A percentile compares a stretch with the other conserved stretches of the same genome.
phyloP scores from a whole-genome alignment of 2,113 vertebrate species.

The Chaetodon auriga region DNA sequence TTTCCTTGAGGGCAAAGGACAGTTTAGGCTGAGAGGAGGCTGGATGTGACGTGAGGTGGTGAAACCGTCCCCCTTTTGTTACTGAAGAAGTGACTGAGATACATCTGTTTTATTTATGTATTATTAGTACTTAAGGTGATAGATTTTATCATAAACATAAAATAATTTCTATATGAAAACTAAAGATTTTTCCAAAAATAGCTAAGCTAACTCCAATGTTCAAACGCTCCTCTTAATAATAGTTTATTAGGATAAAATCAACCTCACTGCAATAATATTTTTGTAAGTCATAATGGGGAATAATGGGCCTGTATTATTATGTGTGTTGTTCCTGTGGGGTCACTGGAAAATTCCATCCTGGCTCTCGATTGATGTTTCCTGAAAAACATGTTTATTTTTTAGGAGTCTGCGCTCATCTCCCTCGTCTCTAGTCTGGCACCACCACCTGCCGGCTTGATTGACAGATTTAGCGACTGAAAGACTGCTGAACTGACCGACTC shows the following conservation, averaged over 20 bases:
- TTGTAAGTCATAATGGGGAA: background rate
- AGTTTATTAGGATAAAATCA: background rate
- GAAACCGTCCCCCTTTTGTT: background rate
- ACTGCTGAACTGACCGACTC: slow-evolving; percentile 22
- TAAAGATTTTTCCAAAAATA: background rate
- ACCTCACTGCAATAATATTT: background rate
- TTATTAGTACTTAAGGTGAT: too few species aligned
- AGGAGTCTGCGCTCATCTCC: slow-evolving; percentile 33
- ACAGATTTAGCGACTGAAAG: slow-evolving; percentile 56
- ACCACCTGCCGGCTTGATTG: slow-evolving; percentile 65
- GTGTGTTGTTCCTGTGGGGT: slow-evolving; percentile 45
- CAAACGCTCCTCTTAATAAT: background rate
- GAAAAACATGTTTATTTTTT: slow-evolving; percentile 81
- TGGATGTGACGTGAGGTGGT: background rate
- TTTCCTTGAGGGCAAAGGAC: background rate
- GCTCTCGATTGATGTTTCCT: slow-evolving; percentile 58
- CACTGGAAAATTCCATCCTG: slow-evolving; percentile 76
- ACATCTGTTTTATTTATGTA: too few species aligned
- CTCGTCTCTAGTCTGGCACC: slow-evolving; percentile 46
- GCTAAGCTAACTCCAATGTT: background rate
- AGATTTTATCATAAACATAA: background rate
- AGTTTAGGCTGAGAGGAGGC: background rate
- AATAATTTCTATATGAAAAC: too few species aligned
- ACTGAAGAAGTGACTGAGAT: background rate
- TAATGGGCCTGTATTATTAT: slow-evolving; percentile 3